Evolutionary conservation across 2,888 invertebrate genomes (phyloP).

Genomic region (Atethmia centrago): DNA sequence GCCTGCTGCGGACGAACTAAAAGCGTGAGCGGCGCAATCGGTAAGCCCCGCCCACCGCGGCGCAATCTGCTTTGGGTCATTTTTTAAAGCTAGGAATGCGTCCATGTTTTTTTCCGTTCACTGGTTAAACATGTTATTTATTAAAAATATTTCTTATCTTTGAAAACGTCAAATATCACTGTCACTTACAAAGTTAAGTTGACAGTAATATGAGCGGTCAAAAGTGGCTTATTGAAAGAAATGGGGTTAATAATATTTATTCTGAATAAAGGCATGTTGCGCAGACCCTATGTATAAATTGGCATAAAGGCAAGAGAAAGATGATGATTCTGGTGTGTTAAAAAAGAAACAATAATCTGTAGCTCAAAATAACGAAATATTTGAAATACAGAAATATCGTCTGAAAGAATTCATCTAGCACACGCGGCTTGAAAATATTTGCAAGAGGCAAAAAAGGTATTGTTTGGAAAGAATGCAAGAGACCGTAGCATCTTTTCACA

Average conservation of each 20-base stretch:
- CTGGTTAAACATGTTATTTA: too few relatives aligned
- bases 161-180: too few relatives aligned
- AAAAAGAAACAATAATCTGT: too few relatives aligned
- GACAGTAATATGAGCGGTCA: background rate
- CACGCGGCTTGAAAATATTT: slow-evolving; percentile 43
- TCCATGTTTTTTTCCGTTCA: too few relatives aligned
- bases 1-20: too few relatives aligned
- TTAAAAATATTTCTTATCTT: too few relatives aligned
- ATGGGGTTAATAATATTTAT: background rate
- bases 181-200: too few relatives aligned
- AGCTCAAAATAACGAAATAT: background rate
- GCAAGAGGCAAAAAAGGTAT: slow-evolving; percentile 48
- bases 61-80: too few relatives aligned
- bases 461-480: slow-evolving; percentile 43
- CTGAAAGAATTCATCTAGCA: slow-evolving; percentile 17
- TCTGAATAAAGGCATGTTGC: background rate
- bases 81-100: too few relatives aligned
- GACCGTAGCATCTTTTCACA: slow-evolving; percentile 1
- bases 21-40: too few relatives aligned
- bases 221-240: background rate
- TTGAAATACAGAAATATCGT: slow-evolving; percentile 27
- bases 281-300: background rate
- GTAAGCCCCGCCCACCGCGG: too few relatives aligned
- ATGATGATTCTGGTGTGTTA: background rate
- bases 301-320: background rate